Evolutionary conservation across 2,888 invertebrate species (phyloP).

Genomic region (Sericinus montela): DNA sequence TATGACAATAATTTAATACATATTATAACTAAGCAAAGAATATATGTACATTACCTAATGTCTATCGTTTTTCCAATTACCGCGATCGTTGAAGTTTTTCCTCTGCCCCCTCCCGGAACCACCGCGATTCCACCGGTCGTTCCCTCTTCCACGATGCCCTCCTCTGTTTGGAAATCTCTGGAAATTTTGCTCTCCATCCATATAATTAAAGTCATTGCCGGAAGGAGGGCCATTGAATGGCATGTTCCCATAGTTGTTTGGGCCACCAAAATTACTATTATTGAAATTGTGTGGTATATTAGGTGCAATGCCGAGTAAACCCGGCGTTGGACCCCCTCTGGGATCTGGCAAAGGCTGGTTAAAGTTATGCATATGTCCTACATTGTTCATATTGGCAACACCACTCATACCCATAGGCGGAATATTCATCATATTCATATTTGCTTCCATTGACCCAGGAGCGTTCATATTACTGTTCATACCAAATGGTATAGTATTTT

Average conservation of each 20-base stretch:
- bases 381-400: slow-evolving; percentile 48
- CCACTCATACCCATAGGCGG: slow-evolving; percentile 62
- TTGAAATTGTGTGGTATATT: slow-evolving; percentile 74
- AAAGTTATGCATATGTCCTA: slow-evolving; percentile 60
- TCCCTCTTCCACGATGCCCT: slow-evolving; percentile 63
- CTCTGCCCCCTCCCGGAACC: slow-evolving; percentile 68
- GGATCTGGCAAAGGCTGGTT: slow-evolving; percentile 69
- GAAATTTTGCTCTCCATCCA: slow-evolving; percentile 65
- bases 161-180: slow-evolving; percentile 66
- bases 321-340: slow-evolving; percentile 72
- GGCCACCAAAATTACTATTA: slow-evolving; percentile 53
- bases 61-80: slow-evolving; percentile 76
- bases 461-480: slow-evolving; percentile 38
- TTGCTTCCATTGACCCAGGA: slow-evolving; percentile 51
- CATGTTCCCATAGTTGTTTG: slow-evolving; percentile 66
- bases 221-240: slow-evolving; percentile 63
- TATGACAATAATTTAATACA: slow-evolving; percentile 20
- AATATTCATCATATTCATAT: slow-evolving; percentile 66
- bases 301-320: slow-evolving; percentile 79
- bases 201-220: slow-evolving; percentile 63
- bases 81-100: slow-evolving; percentile 71
- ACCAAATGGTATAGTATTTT: slow-evolving; percentile 50
- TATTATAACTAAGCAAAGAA: slow-evolving; percentile 19
- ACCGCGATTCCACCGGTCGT: slow-evolving; percentile 69
- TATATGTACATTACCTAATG: slow-evolving; percentile 50